phyloP scores from a whole-genome alignment of 2,113 vertebrate species.

The Lucifuga dentata region DNA sequence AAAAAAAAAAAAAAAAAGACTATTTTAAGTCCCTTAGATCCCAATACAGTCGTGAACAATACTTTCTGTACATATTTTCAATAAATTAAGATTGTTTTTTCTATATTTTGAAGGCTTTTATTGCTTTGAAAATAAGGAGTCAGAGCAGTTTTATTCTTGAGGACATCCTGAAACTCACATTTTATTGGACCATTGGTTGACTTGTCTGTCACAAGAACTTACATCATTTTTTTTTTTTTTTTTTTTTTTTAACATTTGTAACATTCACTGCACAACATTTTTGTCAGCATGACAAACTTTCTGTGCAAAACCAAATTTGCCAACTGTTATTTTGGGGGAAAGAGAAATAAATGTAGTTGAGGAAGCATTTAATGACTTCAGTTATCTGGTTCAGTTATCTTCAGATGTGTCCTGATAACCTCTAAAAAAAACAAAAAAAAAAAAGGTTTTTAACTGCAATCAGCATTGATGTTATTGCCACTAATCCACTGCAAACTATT shows the following conservation, averaged over 20 bases:
- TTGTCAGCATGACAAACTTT: conserved; percentile 33
- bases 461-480: conserved; percentile 20
- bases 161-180: conserved; percentile 68
- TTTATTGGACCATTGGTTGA: conserved; percentile 69
- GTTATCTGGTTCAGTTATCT: background rate
- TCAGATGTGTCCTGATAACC: conserved; percentile 11
- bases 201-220: conserved; percentile 54
- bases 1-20: too few species aligned
- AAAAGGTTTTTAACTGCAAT: conserved; percentile 15
- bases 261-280: conserved; percentile 44
- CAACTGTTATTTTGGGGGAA: conserved; percentile 14
- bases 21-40: background rate
- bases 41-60: background rate
- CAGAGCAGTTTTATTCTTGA: conserved; percentile 13
- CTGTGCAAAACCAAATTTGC: conserved; percentile 33
- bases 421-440: too few species aligned
- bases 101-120: background rate
- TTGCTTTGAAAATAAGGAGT: conserved; percentile 38
- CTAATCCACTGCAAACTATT: background rate
- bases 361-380: conserved; percentile 9
- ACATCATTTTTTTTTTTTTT: conserved; percentile 39
- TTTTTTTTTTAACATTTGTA: conserved; percentile 48
- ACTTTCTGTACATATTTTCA: too few species aligned
- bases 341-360: conserved; percentile 17
- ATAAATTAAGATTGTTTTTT: background rate